Base-by-base conservation (phyloP, 1,140 invertebrate species). In the Eumaeus atala region DNA sequence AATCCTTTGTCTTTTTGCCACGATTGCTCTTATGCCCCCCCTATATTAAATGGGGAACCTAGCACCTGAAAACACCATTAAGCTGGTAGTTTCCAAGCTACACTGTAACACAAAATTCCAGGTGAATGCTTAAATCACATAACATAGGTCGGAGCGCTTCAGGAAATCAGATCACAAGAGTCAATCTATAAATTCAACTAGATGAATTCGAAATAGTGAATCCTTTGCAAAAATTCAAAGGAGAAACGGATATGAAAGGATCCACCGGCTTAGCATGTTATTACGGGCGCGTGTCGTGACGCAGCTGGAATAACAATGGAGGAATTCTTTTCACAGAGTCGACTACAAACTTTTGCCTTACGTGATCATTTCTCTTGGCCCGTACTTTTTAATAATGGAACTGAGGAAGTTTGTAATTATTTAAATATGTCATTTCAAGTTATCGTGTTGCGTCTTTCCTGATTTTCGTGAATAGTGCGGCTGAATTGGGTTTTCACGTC, bases 241-340 rank as follows among this genome's bases (percentile, higher is more conserved):
- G 34, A 33, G 12, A 50, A 50, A 49, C 34, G n/a, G 28, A 16
- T 35, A 49, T 33, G 34, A 33, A 34, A 34, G 28, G 28, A 16
- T 35, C 48, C 48, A 33, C 21, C 12, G 48, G 28, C n/a, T 35
- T 49, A 16, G 48, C 34, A 35, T 49, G 48, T 49, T 49, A 49
- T 49, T 49, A 34, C 48, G 12, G n/a, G n/a, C n/a, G 48, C 48
- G 48, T 18, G 48, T 49, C 28, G 35, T 49, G 48, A 49, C 48
- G 48, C 28, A 34, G 48, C 48, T 34, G 14, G 14, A 16, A 49
- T 33, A 49, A 12, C 34, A 49, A 49, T 49, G 21, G 21, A 33
- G 34, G 48, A 12, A 34, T 49, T 49, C 34, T 35, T 34, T 34
- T 14, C 48, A 12, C 48, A 7, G 48, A 28, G 21, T 6, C 21